Percentiles rank a stretch among this genome's conserved stretches.
These are phyloP conservation scores for Seison nebaliae DNA, from an alignment of 1,140 invertebrate genomes.

Conservation along the genomic window DNA sequence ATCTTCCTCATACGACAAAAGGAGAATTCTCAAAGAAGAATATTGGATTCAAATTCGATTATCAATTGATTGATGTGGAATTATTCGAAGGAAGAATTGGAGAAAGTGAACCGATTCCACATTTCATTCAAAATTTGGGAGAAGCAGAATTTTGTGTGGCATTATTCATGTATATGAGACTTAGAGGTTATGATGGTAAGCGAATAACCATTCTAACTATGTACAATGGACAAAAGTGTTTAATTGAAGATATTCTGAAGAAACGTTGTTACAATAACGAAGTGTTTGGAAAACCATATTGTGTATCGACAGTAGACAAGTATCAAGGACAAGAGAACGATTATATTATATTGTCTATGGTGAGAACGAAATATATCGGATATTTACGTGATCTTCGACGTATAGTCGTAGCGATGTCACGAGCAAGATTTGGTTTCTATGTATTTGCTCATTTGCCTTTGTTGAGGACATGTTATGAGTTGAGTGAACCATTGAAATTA, in stretches of 20 bases:
- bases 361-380: constrained; percentile 75
- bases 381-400: constrained; percentile 80
- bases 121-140: constrained; percentile 93
- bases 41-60: constrained; percentile 66
- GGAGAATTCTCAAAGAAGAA: constrained; percentile 64
- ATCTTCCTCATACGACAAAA: constrained; percentile 55
- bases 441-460: constrained; percentile 68
- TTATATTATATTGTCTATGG: constrained; percentile 76
- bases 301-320: constrained; percentile 85
- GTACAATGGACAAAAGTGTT: constrained; percentile 94
- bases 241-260: constrained; percentile 78
- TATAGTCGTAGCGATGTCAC: constrained; percentile 83
- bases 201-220: constrained; percentile 97
- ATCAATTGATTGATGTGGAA: constrained; percentile 79
- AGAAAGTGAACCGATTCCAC: constrained; percentile 84
- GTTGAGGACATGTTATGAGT: constrained; percentile 83
- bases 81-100: constrained; percentile 88
- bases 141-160: constrained; percentile 95
- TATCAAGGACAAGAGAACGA: constrained; percentile 99
- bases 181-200: constrained; percentile 79
- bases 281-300: constrained; percentile 73
- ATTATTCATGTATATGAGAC: constrained; percentile 90
- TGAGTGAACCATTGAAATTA: too few relatives aligned
- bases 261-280: constrained; percentile 77
- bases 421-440: constrained; percentile 82